Evolutionary conservation across 2,888 invertebrate genomes (phyloP), one percentile per base, ranked within the genome.

Genomic region (Scaptomyza polygonia): DNA sequence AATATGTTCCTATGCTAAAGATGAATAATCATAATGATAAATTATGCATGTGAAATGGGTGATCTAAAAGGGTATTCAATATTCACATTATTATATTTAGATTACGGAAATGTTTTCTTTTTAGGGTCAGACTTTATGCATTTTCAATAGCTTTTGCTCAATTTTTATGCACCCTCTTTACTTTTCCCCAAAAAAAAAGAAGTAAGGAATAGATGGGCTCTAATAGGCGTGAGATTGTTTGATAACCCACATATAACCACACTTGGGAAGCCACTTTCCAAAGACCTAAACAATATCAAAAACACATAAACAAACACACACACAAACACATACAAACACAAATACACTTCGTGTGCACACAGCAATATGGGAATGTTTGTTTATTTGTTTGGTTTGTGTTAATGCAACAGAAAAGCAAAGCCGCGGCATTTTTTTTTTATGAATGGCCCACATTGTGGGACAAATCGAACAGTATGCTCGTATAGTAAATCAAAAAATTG

Each of bases 371-470:
- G 42, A 57, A 44, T 51, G 58, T 69, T 47, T 65, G 39, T 56
- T 59, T 74, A 16, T 63, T 59, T 65, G 21, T 59, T 51, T 64
- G 25, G 6, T 49, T 16, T 21, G 25, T 40, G 11, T 42, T 43
- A 27, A 21, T 14, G 16, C 27, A 18, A 34, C 14, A 1, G 21
- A 42, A 34, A 56, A 34, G 52, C 39, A 34, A 56, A 34, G 52
- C 39, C 63, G 63, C 54, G 57, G 42, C 34, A 1, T 34, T 36
- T 14, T 77, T 48, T 71, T 76, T 49, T 77, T 69, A 75, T 82
- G 82, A 82, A 82, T 85, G 82, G 82, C 77, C 82, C 66, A 82
- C 79, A 82, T 85, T 82, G 85, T 82, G 54, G 48, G 16, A 53
- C 49, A 45, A 62, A 61, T 5, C 58, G 4, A 44, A 64, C 49